A percentile compares a stretch with the other conserved stretches of the same genome.
Conservation (phyloP, 2,113 vertebrate genomes). For the Dascyllus trimaculatus region DNA sequence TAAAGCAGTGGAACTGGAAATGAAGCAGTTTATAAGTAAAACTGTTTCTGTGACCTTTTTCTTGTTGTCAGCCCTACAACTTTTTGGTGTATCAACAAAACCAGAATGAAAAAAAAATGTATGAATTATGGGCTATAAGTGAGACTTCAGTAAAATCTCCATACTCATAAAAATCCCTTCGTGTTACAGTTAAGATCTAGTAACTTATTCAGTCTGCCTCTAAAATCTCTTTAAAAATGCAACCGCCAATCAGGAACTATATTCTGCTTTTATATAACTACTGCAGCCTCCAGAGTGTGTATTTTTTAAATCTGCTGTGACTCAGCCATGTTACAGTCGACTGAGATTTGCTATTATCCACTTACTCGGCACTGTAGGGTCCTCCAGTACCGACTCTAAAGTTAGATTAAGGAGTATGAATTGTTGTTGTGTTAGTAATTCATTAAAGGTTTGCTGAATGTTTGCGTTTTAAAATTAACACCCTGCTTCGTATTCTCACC, state of each 20-base stretch:
- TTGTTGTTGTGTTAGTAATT: slow-evolving; percentile 13
- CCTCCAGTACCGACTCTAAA: slow-evolving; percentile 7
- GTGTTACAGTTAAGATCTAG: background rate
- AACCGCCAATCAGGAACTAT: background rate
- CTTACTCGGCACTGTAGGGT: slow-evolving; percentile 25
- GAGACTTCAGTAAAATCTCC: background rate
- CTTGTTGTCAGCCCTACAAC: background rate
- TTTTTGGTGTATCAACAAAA: background rate
- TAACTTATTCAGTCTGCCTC: background rate
- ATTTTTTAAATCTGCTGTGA: slow-evolving; percentile 35
- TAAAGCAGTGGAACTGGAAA: background rate
- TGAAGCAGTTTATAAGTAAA: background rate
- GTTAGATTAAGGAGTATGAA: slow-evolving; percentile 20
- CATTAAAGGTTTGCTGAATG: slow-evolving; percentile 31
- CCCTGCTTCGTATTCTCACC: slow-evolving; percentile 26
- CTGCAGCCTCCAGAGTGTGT: slow-evolving; percentile 35
- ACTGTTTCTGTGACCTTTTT: background rate
- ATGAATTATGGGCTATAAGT: background rate
- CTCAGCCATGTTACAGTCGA: slow-evolving; percentile 39
- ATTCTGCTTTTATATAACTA: slow-evolving; percentile 47
- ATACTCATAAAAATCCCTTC: background rate
- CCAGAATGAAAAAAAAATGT: background rate
- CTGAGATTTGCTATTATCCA: slow-evolving; percentile 43
- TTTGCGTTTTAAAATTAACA: slow-evolving; percentile 33
- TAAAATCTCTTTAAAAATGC: slow-evolving; percentile 21